phyloP scores from a whole-genome alignment of 2,888 invertebrate species.

The Pammene fasciana region DNA sequence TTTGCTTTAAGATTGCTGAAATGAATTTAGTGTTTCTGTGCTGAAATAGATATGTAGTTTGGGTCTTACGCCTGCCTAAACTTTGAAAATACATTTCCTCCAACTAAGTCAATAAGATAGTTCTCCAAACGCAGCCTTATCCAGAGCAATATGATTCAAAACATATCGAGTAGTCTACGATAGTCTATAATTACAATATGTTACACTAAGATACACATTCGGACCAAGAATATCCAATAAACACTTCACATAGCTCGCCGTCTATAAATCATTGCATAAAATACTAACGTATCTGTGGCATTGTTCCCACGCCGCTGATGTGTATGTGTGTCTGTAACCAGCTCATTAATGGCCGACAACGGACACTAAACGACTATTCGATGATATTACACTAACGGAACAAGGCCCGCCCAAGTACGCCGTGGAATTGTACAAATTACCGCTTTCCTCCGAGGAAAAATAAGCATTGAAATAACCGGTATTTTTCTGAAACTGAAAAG shows the following conservation, averaged over 20 bases:
- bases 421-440: conserved; percentile 27
- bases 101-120: too few species aligned
- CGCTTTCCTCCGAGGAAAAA: conserved; percentile 12
- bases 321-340: conserved; percentile 34
- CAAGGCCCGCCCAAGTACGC: conserved; percentile 30
- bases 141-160: too few species aligned
- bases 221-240: conserved; percentile 6
- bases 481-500: conserved; percentile 22
- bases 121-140: too few species aligned
- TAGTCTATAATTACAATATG: neutral
- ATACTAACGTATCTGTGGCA: conserved; percentile 27
- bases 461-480: conserved; percentile 15
- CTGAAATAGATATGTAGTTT: too few species aligned
- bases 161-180: too few species aligned
- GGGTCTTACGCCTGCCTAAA: too few species aligned
- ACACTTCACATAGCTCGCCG: conserved; percentile 9
- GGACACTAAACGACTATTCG: conserved; percentile 39
- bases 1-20: too few species aligned
- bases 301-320: conserved; percentile 38
- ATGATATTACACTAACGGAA: conserved; percentile 40
- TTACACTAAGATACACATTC: neutral
- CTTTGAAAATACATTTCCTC: too few species aligned
- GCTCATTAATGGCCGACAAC: conserved; percentile 40
- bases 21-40: too few species aligned
- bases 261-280: conserved; percentile 34